A percentile compares a stretch with the other conserved stretches of the same genome.
Evolutionary conservation across 2,797 vertebrate genomes (phyloP).

Genomic region (Gymnothorax reevesii): DNA sequence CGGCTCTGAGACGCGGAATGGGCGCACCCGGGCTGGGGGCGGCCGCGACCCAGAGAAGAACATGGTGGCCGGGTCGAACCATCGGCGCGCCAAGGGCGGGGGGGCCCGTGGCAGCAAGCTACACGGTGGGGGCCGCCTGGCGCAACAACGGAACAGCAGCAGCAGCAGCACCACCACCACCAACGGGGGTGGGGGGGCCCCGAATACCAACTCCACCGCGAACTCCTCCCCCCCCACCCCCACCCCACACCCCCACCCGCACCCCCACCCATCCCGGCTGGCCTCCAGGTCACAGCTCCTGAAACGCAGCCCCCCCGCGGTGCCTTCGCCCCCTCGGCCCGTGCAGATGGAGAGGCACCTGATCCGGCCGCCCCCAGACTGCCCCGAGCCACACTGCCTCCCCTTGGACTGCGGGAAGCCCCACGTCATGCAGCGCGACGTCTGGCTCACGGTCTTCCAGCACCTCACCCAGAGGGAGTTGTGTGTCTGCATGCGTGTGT

Average conservation of each 20-base stretch:
- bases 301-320: constrained; percentile 79
- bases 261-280: constrained; percentile 68
- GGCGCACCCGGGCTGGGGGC: constrained; percentile 65
- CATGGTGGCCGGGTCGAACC: constrained; percentile 61
- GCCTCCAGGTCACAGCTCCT: constrained; percentile 74
- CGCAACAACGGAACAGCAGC: neutral
- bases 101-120: constrained; percentile 47
- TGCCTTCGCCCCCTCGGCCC: constrained; percentile 82
- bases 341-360: constrained; percentile 88
- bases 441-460: constrained; percentile 86
- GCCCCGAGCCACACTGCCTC: constrained; percentile 87
- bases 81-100: constrained; percentile 66
- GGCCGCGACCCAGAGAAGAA: constrained; percentile 65
- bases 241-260: constrained; percentile 61
- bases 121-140: constrained; percentile 34
- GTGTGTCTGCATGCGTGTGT: constrained; percentile 90
- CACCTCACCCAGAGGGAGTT: constrained; percentile 84
- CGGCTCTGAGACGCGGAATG: constrained; percentile 74
- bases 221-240: constrained; percentile 37
- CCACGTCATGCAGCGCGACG: constrained; percentile 82
- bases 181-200: constrained; percentile 49
- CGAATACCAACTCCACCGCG: constrained; percentile 6
- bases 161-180: constrained; percentile 51
- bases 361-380: constrained; percentile 84
- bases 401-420: constrained; percentile 83